phyloP scores from a whole-genome alignment of 1,140 invertebrate species.

The Drosophila cardini region DNA sequence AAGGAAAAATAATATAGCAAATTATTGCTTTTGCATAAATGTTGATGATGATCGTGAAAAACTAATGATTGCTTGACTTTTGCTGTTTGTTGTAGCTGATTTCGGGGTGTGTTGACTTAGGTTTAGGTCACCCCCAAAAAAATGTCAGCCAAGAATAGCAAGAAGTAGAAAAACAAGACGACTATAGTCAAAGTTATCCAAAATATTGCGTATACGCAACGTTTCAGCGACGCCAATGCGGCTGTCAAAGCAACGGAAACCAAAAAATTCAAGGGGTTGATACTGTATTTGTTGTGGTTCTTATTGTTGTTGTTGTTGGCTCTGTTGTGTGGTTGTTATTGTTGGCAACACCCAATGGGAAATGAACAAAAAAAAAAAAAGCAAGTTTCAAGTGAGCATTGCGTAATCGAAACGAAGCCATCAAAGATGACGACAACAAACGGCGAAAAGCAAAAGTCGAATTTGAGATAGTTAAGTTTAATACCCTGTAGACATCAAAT shows the following conservation, averaged over 20 bases:
- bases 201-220: constrained; percentile 76
- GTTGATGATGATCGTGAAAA: constrained; percentile 43
- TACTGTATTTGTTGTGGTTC: constrained; percentile 2
- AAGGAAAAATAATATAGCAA: constrained; percentile 11
- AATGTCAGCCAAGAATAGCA: neutral
- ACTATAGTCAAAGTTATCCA: constrained; percentile 44
- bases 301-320: neutral
- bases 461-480: neutral
- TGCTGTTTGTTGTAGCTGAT: neutral
- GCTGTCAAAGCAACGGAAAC: constrained; percentile 45
- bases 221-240: constrained; percentile 58
- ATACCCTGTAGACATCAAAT: constrained; percentile 15
- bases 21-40: constrained; percentile 30
- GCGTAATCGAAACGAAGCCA: constrained; percentile 70
- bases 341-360: constrained; percentile 47
- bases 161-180: too few relatives aligned
- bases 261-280: constrained; percentile 43
- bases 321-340: constrained; percentile 5
- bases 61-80: constrained; percentile 14
- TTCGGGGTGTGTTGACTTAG: constrained; percentile 47
- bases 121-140: constrained; percentile 61
- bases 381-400: constrained; percentile 68
- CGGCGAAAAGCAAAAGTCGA: neutral
- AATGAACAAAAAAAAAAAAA: constrained; percentile 59
- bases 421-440: constrained; percentile 37